phyloP scores from a whole-genome alignment of 2,797 vertebrate genomes.

The Pelochelys cantorii region DNA sequence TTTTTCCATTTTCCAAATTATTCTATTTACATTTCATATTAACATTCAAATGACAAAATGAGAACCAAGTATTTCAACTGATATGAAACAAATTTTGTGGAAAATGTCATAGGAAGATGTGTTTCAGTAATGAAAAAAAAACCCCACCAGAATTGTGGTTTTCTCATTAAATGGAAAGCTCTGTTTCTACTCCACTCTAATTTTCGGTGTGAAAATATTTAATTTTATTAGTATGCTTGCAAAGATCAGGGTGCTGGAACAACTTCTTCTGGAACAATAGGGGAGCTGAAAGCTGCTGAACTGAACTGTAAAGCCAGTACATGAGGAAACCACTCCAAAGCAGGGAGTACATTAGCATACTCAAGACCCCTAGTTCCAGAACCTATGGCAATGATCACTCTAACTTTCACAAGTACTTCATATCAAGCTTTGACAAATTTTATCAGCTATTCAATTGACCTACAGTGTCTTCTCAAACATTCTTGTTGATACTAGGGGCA shows the following conservation, averaged over 20 bases:
- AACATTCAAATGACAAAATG: too few species aligned
- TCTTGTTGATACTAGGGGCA: not conserved
- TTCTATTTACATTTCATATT: too few species aligned
- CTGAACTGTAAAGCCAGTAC: too few species aligned
- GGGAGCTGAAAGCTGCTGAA: too few species aligned
- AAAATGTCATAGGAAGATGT: too few species aligned
- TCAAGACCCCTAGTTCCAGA: too few species aligned
- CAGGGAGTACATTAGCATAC: too few species aligned
- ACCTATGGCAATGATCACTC: not conserved
- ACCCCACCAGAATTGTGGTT: not conserved
- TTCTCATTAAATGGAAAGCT: not conserved
- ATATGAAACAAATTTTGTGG: too few species aligned
- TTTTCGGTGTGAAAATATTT: not conserved
- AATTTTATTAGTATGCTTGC: not conserved
- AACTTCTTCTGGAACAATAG: too few species aligned
- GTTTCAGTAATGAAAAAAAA: too few species aligned
- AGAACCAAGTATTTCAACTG: too few species aligned
- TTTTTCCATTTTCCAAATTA: not conserved
- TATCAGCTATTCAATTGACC: not conserved
- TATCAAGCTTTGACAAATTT: constrained; percentile 24
- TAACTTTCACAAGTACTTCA: constrained; percentile 15
- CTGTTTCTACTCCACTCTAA: not conserved
- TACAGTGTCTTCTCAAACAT: not conserved
- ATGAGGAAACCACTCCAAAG: too few species aligned
- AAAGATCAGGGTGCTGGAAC: not conserved